Evolutionary conservation across 2,888 invertebrate species (phyloP), one percentile per base, ranked within the genome.

Genomic region (Stenurella melanura): DNA sequence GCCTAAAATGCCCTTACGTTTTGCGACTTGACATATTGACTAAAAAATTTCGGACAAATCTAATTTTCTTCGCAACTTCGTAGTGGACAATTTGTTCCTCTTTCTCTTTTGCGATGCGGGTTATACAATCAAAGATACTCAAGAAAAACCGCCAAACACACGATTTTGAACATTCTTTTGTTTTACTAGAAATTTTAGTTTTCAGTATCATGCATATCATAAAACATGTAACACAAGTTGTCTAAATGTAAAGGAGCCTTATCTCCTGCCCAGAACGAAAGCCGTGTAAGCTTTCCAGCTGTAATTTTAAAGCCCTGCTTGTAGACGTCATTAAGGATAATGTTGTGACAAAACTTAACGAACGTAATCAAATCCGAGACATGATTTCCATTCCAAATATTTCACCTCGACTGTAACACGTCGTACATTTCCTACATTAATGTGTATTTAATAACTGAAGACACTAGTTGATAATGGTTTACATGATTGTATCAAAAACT

Each of bases 331-430:
- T 64, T 64, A 64, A 18, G 17, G 63, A 64, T 64, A 57, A 69
- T 54, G 68, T 69, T 54, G 68, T 69, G 68, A 69, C 68, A 69
- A 69, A 69, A 57, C 34, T 69, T 69, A 69, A 57, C 68, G 57
- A 69, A 57, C 26, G 56, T 57, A 69, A 69, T 69, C 68, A 69
- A 50, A 69, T 57, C 68, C 10, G 56, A 12, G 12, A 56, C 68
- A 56, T 69, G 56, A 57, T 69, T 64, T 56, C 57, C 56, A 56
- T 69, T 69, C 68, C 56, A 30, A 69, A 69, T 69, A 69, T 69
- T 69, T 69, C 30, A 26, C 30, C 30, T 21, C 68, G 30, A n/a
- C 30, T 54, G 57, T 30, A 56, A 42, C 54, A 1, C 21, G 26
- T 56, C 68, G 30, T 21, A 3, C 19, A 7, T 54, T 56, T 21